Conservation (phyloP, 2,113 vertebrate genomes). For the Gasterosteus aculeatus region DNA sequence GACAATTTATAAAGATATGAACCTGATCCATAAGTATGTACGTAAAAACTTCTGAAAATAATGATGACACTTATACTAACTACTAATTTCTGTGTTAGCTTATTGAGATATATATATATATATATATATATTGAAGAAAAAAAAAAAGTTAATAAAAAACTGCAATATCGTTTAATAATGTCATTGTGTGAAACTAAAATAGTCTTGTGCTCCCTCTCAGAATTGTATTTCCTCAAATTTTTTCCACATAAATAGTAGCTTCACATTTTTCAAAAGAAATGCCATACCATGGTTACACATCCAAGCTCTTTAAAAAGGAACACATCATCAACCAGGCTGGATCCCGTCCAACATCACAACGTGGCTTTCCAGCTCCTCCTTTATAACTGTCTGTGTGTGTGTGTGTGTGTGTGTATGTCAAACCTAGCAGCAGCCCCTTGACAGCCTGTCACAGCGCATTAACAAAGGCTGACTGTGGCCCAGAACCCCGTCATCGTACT, state of each 20-base stretch:
- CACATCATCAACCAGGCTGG: neutral
- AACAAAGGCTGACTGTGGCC: conserved; percentile 21
- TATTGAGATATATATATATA: neutral
- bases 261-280: too few relatives aligned
- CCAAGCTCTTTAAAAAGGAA: neutral
- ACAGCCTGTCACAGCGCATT: conserved; percentile 16
- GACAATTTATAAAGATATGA: too few relatives aligned
- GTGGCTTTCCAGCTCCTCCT: neutral
- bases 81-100: too few relatives aligned
- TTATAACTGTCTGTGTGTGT: neutral
- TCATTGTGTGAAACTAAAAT: neutral
- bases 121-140: neutral
- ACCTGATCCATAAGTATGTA: neutral
- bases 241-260: too few relatives aligned
- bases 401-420: neutral
- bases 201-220: too few relatives aligned
- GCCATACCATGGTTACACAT: neutral
- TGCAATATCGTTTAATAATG: neutral
- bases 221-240: neutral
- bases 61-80: neutral
- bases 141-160: neutral
- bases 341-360: neutral
- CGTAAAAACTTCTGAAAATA: neutral
- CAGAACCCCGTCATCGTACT: conserved; percentile 8
- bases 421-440: neutral